phyloP scores from a whole-genome alignment of 2,888 invertebrate species.

The Sminthurinus aureus region DNA sequence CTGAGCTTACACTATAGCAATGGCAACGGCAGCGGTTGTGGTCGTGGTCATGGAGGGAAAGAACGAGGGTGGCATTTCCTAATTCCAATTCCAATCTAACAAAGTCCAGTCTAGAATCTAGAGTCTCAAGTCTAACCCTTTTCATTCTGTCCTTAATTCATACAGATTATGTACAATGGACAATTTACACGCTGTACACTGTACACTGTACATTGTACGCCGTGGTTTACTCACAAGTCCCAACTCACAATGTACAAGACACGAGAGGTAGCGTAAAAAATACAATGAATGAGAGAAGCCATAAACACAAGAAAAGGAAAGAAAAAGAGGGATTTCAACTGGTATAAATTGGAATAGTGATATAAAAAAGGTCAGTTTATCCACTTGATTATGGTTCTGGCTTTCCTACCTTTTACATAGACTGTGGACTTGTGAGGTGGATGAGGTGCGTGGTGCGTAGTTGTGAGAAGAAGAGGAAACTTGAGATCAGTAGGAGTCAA shows the following conservation, averaged over 20 bases:
- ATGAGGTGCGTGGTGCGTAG: neutral
- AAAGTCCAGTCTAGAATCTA: too few relatives aligned
- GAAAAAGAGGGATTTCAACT: neutral
- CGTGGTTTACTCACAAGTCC: too few relatives aligned
- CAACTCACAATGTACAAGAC: too few relatives aligned
- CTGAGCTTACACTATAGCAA: too few relatives aligned
- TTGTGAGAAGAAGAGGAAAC: too few relatives aligned
- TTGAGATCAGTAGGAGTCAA: neutral
- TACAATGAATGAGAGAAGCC: neutral
- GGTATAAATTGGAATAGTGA: neutral
- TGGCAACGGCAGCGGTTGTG: too few relatives aligned
- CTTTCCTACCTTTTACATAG: too few relatives aligned
- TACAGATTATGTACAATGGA: too few relatives aligned
- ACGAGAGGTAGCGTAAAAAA: too few relatives aligned
- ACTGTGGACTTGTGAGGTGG: neutral
- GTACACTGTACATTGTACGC: too few relatives aligned
- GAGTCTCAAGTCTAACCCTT: neutral
- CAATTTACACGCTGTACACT: too few relatives aligned
- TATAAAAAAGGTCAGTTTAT: constrained; percentile 12
- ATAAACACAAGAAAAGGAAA: neutral
- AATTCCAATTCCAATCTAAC: too few relatives aligned
- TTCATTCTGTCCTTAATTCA: neutral
- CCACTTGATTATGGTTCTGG: neutral
- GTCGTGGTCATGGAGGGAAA: neutral
- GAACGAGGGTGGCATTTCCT: neutral